Conservation (phyloP, 1,140 invertebrate species). For the Drosophila azteca region DNA sequence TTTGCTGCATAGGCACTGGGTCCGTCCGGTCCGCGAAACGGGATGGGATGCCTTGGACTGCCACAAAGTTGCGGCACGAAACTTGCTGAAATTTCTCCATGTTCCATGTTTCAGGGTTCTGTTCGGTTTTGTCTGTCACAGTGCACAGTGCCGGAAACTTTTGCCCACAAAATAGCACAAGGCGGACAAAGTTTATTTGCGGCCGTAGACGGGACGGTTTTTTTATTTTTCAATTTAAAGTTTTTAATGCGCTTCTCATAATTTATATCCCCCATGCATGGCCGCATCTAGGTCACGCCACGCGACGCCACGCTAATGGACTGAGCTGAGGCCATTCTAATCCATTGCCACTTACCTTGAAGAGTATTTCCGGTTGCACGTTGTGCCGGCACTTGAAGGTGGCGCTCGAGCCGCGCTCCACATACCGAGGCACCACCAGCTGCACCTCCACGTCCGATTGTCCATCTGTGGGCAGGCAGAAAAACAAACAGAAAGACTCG, state of each 20-base stretch:
- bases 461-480: conserved; percentile 69
- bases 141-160: conserved; percentile 37
- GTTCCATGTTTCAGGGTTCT: background rate
- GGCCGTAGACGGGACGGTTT: conserved; percentile 22
- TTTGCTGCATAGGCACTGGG: conserved; percentile 7
- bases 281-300: conserved; percentile 8
- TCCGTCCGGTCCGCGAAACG: conserved; percentile 9
- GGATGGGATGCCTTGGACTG: conserved; percentile 37
- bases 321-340: conserved; percentile 18
- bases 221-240: conserved; percentile 71
- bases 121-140: conserved; percentile 40
- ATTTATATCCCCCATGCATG: conserved; percentile 41
- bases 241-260: conserved; percentile 54
- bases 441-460: conserved; percentile 82
- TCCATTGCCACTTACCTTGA: conserved; percentile 85
- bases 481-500: conserved; percentile 22
- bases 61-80: conserved; percentile 59
- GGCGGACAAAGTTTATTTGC: conserved; percentile 53
- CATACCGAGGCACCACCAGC: conserved; percentile 77
- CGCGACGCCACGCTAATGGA: background rate
- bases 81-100: conserved; percentile 36
- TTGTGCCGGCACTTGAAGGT: conserved; percentile 87
- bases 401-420: conserved; percentile 84
- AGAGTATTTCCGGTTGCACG: conserved; percentile 86
- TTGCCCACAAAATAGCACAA: conserved; percentile 60